Evolutionary conservation across 2,888 invertebrate species (phyloP).

Genomic region (Alloscopus bannaensis): DNA sequence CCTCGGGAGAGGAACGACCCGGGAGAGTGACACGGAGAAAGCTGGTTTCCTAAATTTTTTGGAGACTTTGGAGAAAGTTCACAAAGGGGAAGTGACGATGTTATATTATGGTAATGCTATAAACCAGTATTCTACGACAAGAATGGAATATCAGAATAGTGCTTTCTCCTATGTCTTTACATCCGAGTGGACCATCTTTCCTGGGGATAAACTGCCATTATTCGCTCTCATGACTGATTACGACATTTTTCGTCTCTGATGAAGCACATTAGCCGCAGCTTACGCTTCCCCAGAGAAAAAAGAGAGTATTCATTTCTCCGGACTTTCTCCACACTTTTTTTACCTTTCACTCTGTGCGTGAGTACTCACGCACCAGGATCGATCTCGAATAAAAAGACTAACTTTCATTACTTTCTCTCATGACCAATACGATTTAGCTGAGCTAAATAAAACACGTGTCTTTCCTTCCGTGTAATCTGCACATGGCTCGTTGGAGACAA

Average conservation of each 20-base stretch:
- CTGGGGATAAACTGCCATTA: conserved; percentile 30
- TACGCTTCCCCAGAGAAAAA: conserved; percentile 53
- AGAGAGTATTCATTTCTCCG: conserved; percentile 45
- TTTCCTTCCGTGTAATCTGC: neutral
- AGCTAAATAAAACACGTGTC: neutral
- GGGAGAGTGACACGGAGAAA: neutral
- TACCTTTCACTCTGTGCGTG: too few relatives aligned
- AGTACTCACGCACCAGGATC: too few relatives aligned
- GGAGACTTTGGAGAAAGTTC: conserved; percentile 3
- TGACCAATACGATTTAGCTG: too few relatives aligned
- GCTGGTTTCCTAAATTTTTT: too few relatives aligned
- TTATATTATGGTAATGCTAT: too few relatives aligned
- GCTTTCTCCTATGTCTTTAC: too few relatives aligned
- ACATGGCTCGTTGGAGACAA: neutral
- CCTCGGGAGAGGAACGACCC: too few relatives aligned
- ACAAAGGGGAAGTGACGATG: neutral
- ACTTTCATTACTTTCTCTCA: too few relatives aligned
- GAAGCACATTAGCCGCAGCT: conserved; percentile 64
- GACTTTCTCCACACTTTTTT: conserved; percentile 14
- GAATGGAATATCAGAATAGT: too few relatives aligned
- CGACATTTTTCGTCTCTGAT: conserved; percentile 65
- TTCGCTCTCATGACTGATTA: conserved; percentile 63
- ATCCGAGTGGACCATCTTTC: conserved; percentile 3
- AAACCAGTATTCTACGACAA: too few relatives aligned
- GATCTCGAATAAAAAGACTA: too few relatives aligned